Percentiles rank a stretch among this genome's conserved stretches.
These are phyloP conservation scores for Megalops cyprinoides DNA, from an alignment of 2,797 vertebrate genomes.

Conservation along the genomic window DNA sequence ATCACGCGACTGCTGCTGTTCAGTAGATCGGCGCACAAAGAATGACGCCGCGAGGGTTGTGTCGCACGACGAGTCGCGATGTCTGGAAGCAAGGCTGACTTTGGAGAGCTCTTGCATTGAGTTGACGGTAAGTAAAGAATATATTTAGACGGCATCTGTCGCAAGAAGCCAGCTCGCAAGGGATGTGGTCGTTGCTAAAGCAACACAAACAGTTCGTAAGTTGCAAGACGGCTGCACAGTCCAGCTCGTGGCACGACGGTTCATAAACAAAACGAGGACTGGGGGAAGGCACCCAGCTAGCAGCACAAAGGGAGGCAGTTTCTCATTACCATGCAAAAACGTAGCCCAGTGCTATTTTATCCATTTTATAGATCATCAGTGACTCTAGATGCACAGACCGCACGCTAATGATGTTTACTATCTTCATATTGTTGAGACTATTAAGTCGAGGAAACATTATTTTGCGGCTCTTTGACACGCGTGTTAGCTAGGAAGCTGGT, in stretches of 20 bases:
- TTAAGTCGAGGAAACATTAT: not conserved
- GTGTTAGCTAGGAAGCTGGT: no score
- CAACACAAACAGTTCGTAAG: not conserved
- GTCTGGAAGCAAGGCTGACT: not conserved
- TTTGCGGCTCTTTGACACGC: not conserved
- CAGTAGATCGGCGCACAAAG: not conserved
- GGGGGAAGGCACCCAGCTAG: slow-evolving; percentile 16
- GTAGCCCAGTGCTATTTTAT: no score
- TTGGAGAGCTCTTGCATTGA: not conserved
- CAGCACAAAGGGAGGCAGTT: slow-evolving; percentile 15
- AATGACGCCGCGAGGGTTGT: not conserved
- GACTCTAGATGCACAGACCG: not conserved
- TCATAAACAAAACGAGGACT: slow-evolving; percentile 26
- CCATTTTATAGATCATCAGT: not conserved
- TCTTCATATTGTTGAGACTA: not conserved
- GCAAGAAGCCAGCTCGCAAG: not conserved
- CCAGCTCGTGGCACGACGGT: not conserved
- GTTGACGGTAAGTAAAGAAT: not conserved
- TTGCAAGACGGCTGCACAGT: not conserved
- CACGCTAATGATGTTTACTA: not conserved
- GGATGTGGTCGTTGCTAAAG: not conserved
- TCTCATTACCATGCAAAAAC: not conserved
- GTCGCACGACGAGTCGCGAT: not conserved
- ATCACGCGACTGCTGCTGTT: slow-evolving; percentile 9
- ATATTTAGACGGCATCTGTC: not conserved